These are phyloP conservation scores for Epizoanthus scotinus DNA, from an alignment of 92 coral and sea anemone genomes.

Conservation along the genomic window DNA sequence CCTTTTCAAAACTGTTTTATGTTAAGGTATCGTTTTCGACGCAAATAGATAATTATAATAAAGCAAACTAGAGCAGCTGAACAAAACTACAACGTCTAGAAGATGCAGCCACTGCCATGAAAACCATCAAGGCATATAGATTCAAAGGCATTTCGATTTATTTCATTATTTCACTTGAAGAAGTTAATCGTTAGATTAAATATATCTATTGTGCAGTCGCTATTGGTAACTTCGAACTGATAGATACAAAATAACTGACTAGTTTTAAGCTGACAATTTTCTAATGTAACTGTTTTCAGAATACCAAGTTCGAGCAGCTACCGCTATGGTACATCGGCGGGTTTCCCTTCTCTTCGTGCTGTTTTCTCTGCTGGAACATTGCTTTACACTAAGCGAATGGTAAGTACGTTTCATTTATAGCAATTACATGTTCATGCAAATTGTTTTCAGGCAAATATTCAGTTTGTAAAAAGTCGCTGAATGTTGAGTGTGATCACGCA, in stretches of 20 bases:
- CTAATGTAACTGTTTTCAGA: not conserved
- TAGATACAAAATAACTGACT: no score
- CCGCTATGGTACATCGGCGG: not conserved
- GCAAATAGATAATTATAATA: not conserved
- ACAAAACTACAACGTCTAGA: not conserved
- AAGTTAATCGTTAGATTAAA: no score
- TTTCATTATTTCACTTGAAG: no score
- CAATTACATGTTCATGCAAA: not conserved
- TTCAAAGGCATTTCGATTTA: no score
- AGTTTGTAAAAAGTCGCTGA: no score
- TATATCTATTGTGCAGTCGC: no score
- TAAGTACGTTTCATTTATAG: not conserved
- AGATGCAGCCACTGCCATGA: not conserved
- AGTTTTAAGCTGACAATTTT: no score
- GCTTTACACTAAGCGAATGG: constrained; percentile 16
- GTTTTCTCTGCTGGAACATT: not conserved
- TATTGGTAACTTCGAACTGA: no score
- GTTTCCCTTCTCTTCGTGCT: not conserved
- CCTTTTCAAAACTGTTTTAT: not conserved
- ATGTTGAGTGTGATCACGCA: no score
- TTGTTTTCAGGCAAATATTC: no score
- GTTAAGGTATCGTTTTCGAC: constrained; percentile 3
- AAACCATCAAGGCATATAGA: no score
- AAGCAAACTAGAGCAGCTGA: not conserved
- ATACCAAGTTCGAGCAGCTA: not conserved